Percentiles rank a stretch among this genome's conserved stretches.
phyloP scores from a whole-genome alignment of 1,140 invertebrate genomes.

The Mizuhopecten yessoensis region DNA sequence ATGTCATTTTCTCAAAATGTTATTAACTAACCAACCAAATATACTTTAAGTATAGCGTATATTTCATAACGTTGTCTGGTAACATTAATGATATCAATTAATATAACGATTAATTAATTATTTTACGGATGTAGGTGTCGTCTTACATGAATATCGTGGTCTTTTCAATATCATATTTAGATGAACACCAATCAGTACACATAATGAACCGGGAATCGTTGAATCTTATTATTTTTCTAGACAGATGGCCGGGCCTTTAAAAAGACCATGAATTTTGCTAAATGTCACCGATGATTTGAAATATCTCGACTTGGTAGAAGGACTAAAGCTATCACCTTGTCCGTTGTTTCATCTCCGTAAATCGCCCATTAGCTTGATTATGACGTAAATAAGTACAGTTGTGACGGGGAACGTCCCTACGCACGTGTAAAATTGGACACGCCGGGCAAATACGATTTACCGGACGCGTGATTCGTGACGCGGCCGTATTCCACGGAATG shows the following conservation, averaged over 20 bases:
- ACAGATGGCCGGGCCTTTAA: background rate
- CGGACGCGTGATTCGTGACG: constrained; percentile 22
- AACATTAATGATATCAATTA: background rate
- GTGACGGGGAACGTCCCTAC: background rate
- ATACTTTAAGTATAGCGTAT: background rate
- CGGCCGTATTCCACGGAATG: background rate
- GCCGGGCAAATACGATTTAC: background rate
- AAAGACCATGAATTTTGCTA: constrained; percentile 34
- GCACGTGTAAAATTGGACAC: constrained; percentile 37
- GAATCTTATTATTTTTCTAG: background rate
- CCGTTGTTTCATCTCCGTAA: background rate
- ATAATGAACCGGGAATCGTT: background rate
- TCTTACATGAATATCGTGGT: background rate
- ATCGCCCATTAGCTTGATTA: constrained; percentile 38
- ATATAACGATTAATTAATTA: background rate
- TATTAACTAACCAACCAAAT: too few species aligned
- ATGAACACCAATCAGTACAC: background rate
- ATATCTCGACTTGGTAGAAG: constrained; percentile 28
- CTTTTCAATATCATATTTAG: background rate
- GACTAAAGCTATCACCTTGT: background rate
- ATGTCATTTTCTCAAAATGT: background rate
- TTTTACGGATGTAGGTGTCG: background rate
- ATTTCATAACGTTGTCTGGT: background rate
- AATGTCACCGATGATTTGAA: constrained; percentile 33
- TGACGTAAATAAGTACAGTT: constrained; percentile 34